These are phyloP conservation scores for Polypedilum pembai DNA, from an alignment of 1,140 invertebrate genomes.

Conservation along the genomic window DNA sequence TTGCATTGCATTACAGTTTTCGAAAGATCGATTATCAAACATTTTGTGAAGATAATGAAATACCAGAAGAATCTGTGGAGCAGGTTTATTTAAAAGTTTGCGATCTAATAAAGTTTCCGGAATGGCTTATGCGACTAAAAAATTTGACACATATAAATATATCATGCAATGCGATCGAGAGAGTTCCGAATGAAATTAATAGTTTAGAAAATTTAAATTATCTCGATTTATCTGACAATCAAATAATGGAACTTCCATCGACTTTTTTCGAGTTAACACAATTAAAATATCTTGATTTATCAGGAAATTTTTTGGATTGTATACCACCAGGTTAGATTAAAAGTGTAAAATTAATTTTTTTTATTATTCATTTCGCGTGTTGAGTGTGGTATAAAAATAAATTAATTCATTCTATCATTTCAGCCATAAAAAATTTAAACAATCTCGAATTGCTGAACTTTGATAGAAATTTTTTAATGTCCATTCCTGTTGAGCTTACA, in stretches of 20 bases:
- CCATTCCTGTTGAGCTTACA: background rate
- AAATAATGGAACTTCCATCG: background rate
- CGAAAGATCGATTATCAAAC: background rate
- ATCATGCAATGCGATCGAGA: background rate
- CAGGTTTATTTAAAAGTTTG: slow-evolving; percentile 13
- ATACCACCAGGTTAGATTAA: background rate
- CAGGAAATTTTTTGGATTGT: background rate
- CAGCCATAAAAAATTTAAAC: slow-evolving; percentile 9
- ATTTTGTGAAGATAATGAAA: background rate
- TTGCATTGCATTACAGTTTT: slow-evolving; percentile 19
- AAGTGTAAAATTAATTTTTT: background rate
- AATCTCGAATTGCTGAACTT: background rate
- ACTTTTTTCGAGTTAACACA: background rate
- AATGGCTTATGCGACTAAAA: background rate
- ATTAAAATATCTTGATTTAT: slow-evolving; percentile 5
- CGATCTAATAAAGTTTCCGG: background rate
- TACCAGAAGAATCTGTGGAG: slow-evolving; percentile 9
- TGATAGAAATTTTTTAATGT: slow-evolving; percentile 19
- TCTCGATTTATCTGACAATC: slow-evolving; percentile 3
- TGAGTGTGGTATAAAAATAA: background rate
- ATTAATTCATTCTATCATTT: background rate
- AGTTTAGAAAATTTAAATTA: background rate
- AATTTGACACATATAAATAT: slow-evolving; percentile 23
- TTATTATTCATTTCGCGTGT: background rate
- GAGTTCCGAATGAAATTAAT: background rate